Evolutionary conservation across 2,888 invertebrate genomes (phyloP).

Genomic region (Ernsta delagoae): DNA sequence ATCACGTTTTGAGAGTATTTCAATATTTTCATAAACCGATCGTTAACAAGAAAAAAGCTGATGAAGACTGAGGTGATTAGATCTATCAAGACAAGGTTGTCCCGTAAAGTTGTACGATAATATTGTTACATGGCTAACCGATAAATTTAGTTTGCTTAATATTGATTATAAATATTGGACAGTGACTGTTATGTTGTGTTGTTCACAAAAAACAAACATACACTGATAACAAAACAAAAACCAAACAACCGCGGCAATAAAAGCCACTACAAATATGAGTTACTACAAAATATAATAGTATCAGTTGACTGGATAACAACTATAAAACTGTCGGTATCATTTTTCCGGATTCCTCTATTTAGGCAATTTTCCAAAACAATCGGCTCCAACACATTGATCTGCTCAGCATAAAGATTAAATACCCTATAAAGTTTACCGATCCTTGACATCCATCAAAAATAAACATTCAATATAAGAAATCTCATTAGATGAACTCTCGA

Average conservation of each 20-base stretch:
- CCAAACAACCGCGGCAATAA: not conserved
- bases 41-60: not conserved
- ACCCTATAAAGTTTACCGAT: no score
- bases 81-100: not conserved
- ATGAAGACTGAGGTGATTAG: not conserved
- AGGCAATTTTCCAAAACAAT: slow-evolving; percentile 12
- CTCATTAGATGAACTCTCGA: no score
- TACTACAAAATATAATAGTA: not conserved
- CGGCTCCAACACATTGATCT: no score
- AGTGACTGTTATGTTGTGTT: no score
- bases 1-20: slow-evolving; percentile 3
- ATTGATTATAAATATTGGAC: no score
- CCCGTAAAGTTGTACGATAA: not conserved
- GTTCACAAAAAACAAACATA: not conserved
- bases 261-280: not conserved
- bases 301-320: not conserved
- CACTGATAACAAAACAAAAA: not conserved
- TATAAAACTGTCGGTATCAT: slow-evolving; percentile 8
- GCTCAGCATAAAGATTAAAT: not conserved
- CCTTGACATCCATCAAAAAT: no score
- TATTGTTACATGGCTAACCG: no score
- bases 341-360: slow-evolving; percentile 7
- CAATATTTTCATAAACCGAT: slow-evolving; percentile 6
- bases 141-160: no score
- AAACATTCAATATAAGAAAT: no score